These are phyloP conservation scores for Rattus rattus DNA, from an alignment of 2,113 vertebrate genomes.

Conservation along the genomic window DNA sequence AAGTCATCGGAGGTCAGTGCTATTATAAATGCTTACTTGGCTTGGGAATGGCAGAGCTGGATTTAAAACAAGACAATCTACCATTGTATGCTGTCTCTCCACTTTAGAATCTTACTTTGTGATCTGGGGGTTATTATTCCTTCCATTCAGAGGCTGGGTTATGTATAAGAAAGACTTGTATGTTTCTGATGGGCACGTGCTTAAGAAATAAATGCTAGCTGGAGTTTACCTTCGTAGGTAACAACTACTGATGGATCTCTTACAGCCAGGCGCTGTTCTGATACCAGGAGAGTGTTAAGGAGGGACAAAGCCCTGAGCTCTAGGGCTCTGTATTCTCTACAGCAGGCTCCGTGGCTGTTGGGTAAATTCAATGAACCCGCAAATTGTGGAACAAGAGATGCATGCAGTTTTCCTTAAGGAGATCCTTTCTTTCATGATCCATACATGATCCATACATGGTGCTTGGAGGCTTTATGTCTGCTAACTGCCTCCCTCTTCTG, in stretches of 20 bases:
- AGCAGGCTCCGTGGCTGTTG: not conserved
- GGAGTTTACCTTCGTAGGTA: not conserved
- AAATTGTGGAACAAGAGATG: not conserved
- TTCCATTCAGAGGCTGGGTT: not conserved
- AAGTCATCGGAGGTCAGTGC: not conserved
- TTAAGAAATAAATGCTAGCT: not conserved
- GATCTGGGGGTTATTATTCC: not conserved
- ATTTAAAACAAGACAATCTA: not conserved
- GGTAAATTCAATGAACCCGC: not conserved
- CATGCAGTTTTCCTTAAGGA: not conserved
- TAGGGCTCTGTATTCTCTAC: not conserved
- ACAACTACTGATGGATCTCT: not conserved
- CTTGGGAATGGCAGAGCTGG: not conserved
- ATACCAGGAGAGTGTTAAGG: not conserved
- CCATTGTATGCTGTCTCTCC: not conserved
- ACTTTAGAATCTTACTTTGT: not conserved
- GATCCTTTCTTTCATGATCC: constrained; percentile 6
- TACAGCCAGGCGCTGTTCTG: not conserved
- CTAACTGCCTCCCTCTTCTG: not conserved
- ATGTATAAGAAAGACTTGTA: not conserved
- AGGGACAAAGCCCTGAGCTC: not conserved
- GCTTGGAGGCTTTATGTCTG: not conserved
- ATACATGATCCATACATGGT: not conserved
- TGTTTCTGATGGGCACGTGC: not conserved
- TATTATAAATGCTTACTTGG: not conserved